Percentiles rank a stretch among this genome's conserved stretches.
Conservation (phyloP, 2,113 vertebrate genomes). For the Formicarius rufipectus region DNA sequence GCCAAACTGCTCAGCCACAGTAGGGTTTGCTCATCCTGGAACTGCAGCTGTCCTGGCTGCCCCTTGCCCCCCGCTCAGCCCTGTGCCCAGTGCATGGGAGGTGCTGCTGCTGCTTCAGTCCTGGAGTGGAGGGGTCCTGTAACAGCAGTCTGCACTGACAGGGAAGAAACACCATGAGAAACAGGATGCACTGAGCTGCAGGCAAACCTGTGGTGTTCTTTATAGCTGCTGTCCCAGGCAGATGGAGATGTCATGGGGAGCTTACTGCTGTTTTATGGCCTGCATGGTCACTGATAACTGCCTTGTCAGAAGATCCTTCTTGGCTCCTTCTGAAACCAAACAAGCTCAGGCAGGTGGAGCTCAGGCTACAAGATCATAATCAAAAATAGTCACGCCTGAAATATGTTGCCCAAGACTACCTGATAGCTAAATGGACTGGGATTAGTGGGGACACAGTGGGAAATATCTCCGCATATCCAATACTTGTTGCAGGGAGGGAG, state of each 20-base stretch:
- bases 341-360: neutral
- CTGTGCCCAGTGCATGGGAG: neutral
- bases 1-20: accelerated
- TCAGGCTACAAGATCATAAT: neutral
- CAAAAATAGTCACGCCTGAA: neutral
- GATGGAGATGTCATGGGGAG: neutral
- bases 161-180: neutral
- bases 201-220: neutral
- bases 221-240: neutral
- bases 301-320: neutral
- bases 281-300: neutral
- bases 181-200: neutral
- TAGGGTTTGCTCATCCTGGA: neutral
- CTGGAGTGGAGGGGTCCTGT: neutral
- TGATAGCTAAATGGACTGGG: neutral
- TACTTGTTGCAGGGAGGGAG: neutral
- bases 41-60: neutral
- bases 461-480: neutral
- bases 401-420: neutral
- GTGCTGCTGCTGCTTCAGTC: neutral
- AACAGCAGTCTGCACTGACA: neutral
- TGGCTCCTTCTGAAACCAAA: neutral
- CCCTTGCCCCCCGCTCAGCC: neutral
- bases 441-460: neutral
- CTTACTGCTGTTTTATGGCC: neutral